Conservation (phyloP, 2,888 invertebrate species). For the Nysson spinosus region DNA sequence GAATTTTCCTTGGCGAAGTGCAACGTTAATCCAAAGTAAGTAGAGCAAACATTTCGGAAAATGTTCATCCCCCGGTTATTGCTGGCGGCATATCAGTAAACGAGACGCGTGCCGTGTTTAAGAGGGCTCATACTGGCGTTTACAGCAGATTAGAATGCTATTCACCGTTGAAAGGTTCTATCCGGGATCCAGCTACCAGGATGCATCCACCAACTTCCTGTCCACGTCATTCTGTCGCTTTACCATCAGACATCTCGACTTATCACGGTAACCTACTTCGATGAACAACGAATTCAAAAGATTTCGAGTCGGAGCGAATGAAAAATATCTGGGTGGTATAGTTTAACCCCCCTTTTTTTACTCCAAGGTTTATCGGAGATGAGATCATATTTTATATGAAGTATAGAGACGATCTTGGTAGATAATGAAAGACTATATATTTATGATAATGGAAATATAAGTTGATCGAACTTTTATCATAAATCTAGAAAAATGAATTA, state of each 20-base stretch:
- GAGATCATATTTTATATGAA: no score
- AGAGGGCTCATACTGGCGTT: slow-evolving; percentile 18
- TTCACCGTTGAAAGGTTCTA: slow-evolving; percentile 33
- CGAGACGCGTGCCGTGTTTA: not conserved
- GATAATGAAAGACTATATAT: no score
- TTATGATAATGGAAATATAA: no score
- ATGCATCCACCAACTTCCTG: not conserved
- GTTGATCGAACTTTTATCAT: no score
- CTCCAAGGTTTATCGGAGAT: no score
- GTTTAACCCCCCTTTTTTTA: no score
- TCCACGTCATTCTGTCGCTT: not conserved
- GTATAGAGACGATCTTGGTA: not conserved
- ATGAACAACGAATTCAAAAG: slow-evolving; percentile 15
- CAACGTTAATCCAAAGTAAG: slow-evolving; percentile 27
- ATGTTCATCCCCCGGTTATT: slow-evolving; percentile 23
- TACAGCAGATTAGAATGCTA: slow-evolving; percentile 39
- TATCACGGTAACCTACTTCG: slow-evolving; percentile 36
- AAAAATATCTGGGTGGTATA: not conserved
- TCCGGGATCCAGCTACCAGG: slow-evolving; percentile 12
- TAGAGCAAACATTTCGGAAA: slow-evolving; percentile 23
- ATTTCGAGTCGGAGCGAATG: slow-evolving; percentile 13
- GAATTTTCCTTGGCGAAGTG: slow-evolving; percentile 16
- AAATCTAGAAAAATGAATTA: no score
- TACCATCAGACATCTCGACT: slow-evolving; percentile 3
- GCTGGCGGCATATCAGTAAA: not conserved